These are phyloP conservation scores for Tachystola acroxantha DNA, from an alignment of 2,888 invertebrate species.

Conservation along the genomic window DNA sequence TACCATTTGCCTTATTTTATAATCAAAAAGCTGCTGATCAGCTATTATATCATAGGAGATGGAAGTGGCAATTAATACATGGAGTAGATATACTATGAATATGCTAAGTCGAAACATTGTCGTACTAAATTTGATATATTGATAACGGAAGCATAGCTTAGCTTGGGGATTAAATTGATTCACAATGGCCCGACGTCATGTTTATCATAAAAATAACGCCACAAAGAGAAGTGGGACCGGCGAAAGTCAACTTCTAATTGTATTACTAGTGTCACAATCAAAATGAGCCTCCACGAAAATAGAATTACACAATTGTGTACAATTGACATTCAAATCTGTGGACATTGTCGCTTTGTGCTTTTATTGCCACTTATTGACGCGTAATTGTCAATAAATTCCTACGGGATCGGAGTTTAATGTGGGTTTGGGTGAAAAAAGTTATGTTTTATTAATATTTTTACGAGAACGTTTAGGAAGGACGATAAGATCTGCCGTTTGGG, in stretches of 20 bases:
- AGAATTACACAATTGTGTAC: conserved; percentile 75
- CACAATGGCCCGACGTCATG: conserved; percentile 57
- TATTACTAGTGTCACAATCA: conserved; percentile 65
- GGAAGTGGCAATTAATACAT: too few species aligned
- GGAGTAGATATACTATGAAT: too few species aligned
- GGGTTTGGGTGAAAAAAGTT: conserved; percentile 78
- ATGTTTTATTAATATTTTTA: conserved; percentile 79
- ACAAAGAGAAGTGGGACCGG: conserved; percentile 61
- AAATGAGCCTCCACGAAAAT: conserved; percentile 73
- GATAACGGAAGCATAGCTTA: conserved; percentile 49
- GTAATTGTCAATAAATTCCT: conserved; percentile 78
- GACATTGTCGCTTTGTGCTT: conserved; percentile 73
- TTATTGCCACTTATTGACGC: conserved; percentile 76
- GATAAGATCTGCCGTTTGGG: conserved; percentile 74
- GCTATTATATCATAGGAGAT: too few species aligned
- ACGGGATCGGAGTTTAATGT: conserved; percentile 76
- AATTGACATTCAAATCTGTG: conserved; percentile 78
- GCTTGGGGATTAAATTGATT: conserved; percentile 43
- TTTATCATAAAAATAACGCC: conserved; percentile 65
- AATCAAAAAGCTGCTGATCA: too few species aligned
- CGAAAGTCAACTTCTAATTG: conserved; percentile 70
- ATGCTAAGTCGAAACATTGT: neutral
- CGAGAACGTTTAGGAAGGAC: conserved; percentile 71
- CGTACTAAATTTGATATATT: conserved; percentile 22
- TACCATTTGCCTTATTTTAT: too few species aligned